These are phyloP conservation scores for Leptonema lineaticorne DNA, from an alignment of 1,140 invertebrate genomes.

Conservation along the genomic window DNA sequence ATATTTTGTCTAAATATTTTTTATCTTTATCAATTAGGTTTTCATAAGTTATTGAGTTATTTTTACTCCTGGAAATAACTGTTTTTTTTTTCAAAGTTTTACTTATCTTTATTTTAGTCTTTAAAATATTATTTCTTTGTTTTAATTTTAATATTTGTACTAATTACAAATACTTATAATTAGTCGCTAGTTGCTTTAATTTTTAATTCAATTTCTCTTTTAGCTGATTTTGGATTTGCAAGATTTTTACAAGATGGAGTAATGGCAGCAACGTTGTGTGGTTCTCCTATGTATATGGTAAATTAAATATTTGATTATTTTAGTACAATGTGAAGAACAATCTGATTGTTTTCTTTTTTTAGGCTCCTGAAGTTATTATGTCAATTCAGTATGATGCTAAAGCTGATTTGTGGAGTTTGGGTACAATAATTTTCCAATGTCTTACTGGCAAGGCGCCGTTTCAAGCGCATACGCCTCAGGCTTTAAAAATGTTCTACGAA, in stretches of 20 bases:
- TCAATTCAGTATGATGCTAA: constrained; percentile 98
- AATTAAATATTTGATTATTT: not conserved
- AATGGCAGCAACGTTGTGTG: constrained; percentile 99
- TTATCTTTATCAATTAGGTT: not conserved
- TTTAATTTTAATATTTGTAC: constrained; percentile 6
- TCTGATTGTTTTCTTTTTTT: constrained; percentile 41
- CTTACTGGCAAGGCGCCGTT: constrained; percentile 98
- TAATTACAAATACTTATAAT: constrained; percentile 4
- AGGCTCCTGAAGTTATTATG: constrained; percentile 99
- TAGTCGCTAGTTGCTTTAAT: constrained; percentile 16
- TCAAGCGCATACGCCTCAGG: constrained; percentile 96
- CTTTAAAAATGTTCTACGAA: constrained; percentile 96
- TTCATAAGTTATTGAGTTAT: not conserved
- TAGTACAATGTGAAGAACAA: not conserved
- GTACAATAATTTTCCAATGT: constrained; percentile 99
- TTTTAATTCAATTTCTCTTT: constrained; percentile 43
- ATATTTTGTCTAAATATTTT: not conserved
- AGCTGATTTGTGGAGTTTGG: constrained; percentile 98
- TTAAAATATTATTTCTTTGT: constrained; percentile 25
- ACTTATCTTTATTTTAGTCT: not conserved
- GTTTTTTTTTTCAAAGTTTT: no score
- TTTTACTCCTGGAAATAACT: not conserved
- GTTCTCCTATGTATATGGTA: constrained; percentile 99
- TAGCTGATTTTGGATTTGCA: constrained; percentile 99
- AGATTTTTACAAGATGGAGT: constrained; percentile 97